Conservation (phyloP, 2,888 invertebrate species). For the Shargacucullia verbasci region DNA sequence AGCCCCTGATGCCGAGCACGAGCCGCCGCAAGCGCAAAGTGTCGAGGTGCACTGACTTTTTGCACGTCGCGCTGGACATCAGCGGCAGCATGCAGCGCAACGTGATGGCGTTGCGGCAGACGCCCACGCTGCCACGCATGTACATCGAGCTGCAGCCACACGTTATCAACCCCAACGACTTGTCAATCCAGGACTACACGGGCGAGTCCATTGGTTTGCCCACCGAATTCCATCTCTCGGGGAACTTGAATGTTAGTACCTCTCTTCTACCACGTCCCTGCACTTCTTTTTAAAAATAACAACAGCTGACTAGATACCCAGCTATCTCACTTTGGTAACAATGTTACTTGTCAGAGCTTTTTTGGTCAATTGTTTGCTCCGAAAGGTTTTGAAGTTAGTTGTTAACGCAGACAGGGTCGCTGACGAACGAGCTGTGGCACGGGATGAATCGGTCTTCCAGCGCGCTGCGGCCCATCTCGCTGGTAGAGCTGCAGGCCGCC, state of each 20-base stretch:
- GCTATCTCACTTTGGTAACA: too few relatives aligned
- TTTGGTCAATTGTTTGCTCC: too few relatives aligned
- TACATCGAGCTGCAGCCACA: slow-evolving; percentile 84
- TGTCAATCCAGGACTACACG: slow-evolving; percentile 74
- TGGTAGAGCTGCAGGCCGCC: slow-evolving; percentile 77
- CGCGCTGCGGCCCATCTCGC: slow-evolving; percentile 66
- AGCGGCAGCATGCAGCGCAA: slow-evolving; percentile 50
- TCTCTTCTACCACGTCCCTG: too few relatives aligned
- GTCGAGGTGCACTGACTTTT: slow-evolving; percentile 40
- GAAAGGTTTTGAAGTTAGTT: too few relatives aligned
- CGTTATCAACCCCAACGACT: slow-evolving; percentile 63
- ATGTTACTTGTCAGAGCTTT: too few relatives aligned
- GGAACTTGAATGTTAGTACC: slow-evolving; percentile 70
- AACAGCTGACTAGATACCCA: too few relatives aligned
- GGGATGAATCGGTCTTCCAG: slow-evolving; percentile 15
- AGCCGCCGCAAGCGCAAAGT: slow-evolving; percentile 31
- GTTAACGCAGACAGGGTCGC: slow-evolving; percentile 67
- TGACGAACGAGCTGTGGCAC: slow-evolving; percentile 73
- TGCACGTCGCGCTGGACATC: slow-evolving; percentile 56
- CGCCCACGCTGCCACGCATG: slow-evolving; percentile 80
- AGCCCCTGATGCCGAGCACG: slow-evolving; percentile 1
- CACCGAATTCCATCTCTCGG: slow-evolving; percentile 76
- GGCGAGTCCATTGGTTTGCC: slow-evolving; percentile 77
- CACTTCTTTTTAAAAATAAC: too few relatives aligned
- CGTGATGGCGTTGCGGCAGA: slow-evolving; percentile 66